Conservation (phyloP, 2,113 vertebrate species). For the Ornithorhynchus anatinus region DNA sequence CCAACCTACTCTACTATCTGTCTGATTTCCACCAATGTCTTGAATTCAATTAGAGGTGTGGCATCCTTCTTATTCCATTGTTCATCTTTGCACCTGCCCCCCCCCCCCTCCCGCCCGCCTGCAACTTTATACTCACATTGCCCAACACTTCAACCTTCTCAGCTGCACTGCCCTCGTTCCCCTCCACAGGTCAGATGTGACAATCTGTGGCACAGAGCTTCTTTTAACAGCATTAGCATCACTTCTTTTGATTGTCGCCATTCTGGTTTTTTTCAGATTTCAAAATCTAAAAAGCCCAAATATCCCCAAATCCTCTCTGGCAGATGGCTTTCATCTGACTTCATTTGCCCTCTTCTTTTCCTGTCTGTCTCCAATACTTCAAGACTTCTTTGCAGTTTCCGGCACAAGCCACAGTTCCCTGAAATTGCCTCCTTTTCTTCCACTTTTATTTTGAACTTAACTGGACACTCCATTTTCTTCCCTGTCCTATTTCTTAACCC, state of each 20-base stretch:
- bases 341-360: neutral
- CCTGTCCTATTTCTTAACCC: neutral
- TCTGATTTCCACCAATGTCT: fast-evolving
- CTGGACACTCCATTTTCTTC: neutral
- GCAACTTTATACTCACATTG: neutral
- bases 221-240: too few species aligned
- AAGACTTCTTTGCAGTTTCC: neutral
- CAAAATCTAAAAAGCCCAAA: neutral
- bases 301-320: neutral
- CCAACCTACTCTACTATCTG: neutral
- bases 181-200: neutral
- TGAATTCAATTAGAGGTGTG: fast-evolving
- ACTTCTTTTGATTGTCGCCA: neutral
- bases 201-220: too few species aligned
- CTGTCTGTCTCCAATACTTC: too few species aligned
- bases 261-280: neutral
- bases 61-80: fast-evolving
- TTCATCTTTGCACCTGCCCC: neutral
- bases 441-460: neutral
- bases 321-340: neutral
- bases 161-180: neutral
- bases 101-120: neutral
- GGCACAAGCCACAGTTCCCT: too few species aligned
- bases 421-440: neutral
- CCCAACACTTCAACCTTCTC: neutral